phyloP scores from a whole-genome alignment of 1,140 invertebrate species.

The Drosophila simulans region DNA sequence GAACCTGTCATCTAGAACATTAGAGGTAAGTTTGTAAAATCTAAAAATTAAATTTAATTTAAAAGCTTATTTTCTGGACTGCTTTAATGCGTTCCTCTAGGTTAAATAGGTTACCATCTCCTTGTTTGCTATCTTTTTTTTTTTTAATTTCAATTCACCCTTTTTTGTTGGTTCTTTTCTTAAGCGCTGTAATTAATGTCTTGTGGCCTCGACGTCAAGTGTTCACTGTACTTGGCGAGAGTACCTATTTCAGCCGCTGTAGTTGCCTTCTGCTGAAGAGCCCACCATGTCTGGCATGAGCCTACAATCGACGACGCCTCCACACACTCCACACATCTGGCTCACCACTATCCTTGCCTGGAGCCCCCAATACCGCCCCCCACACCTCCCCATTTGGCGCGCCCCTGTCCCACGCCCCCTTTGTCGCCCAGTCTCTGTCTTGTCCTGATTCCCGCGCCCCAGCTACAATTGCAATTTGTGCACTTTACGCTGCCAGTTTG shows the following conservation, averaged over 20 bases:
- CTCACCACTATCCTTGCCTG: constrained; percentile 10
- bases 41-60: too few species aligned
- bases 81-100: background rate
- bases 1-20: constrained; percentile 7
- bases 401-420: background rate
- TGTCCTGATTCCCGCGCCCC: constrained; percentile 68
- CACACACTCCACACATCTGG: constrained; percentile 14
- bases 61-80: background rate
- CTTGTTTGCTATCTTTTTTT: background rate
- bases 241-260: constrained; percentile 33
- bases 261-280: constrained; percentile 28
- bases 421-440: constrained; percentile 26
- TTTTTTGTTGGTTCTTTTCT: constrained; percentile 42
- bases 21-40: constrained; percentile 14
- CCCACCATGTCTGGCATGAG: constrained; percentile 32
- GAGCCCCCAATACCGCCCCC: background rate
- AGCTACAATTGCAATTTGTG: constrained; percentile 77
- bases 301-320: constrained; percentile 46
- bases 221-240: constrained; percentile 45
- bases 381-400: background rate
- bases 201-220: constrained; percentile 39
- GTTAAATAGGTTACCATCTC: background rate
- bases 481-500: constrained; percentile 69
- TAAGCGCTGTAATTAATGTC: constrained; percentile 41
- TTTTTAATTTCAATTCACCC: constrained; percentile 24